Conservation (phyloP, 1,140 invertebrate species). For the Solenopsis invicta region DNA sequence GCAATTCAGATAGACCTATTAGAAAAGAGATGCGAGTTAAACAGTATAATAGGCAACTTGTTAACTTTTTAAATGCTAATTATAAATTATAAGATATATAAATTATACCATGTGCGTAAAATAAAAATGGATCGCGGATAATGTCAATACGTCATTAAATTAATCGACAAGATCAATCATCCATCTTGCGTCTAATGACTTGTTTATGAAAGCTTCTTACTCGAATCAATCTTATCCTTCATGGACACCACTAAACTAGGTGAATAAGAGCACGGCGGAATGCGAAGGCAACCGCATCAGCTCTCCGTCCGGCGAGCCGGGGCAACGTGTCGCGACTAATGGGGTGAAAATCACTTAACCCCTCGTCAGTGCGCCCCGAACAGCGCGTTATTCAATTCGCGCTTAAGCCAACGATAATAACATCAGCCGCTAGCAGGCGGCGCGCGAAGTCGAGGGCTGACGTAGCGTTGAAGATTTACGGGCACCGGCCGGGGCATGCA, state of each 20-base stretch:
- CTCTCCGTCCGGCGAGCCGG: slow-evolving; percentile 36
- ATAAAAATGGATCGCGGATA: slow-evolving; percentile 9
- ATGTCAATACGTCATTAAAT: neutral
- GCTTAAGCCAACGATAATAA: slow-evolving; percentile 82
- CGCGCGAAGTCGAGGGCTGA: slow-evolving; percentile 81
- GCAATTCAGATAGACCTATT: neutral
- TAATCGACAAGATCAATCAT: slow-evolving; percentile 52
- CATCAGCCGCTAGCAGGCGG: slow-evolving; percentile 75
- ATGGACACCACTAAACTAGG: slow-evolving; percentile 54
- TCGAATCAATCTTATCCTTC: slow-evolving; percentile 63
- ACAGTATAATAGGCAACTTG: no score
- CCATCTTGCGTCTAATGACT: slow-evolving; percentile 43
- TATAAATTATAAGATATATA: neutral
- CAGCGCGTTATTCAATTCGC: slow-evolving; percentile 81
- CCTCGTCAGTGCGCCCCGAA: slow-evolving; percentile 78
- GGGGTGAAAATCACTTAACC: slow-evolving; percentile 83
- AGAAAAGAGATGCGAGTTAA: neutral
- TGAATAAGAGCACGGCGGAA: slow-evolving; percentile 47
- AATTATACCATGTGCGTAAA: neutral
- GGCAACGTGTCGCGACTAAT: slow-evolving; percentile 73
- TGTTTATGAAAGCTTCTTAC: slow-evolving; percentile 59
- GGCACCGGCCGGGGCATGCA: slow-evolving; percentile 82
- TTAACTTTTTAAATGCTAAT: neutral
- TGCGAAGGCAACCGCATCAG: slow-evolving; percentile 46
- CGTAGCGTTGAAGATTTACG: slow-evolving; percentile 84